phyloP scores from a whole-genome alignment of 1,140 invertebrate species.

The Dendrolimus kikuchii region DNA sequence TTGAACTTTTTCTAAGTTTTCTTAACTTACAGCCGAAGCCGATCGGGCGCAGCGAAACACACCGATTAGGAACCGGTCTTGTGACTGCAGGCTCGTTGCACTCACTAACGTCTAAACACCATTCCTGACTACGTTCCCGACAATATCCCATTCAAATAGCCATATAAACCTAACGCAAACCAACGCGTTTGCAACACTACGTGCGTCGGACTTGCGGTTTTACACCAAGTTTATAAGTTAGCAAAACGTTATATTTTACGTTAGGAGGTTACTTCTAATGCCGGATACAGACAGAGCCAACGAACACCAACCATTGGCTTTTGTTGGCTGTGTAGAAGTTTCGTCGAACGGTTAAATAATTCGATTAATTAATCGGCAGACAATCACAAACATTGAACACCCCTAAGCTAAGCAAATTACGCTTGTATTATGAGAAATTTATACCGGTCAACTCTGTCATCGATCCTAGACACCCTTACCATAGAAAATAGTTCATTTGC shows the following conservation, averaged over 20 bases:
- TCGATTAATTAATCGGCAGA: too few relatives aligned
- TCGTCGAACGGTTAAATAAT: too few relatives aligned
- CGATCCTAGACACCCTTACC: too few relatives aligned
- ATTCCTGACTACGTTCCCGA: constrained; percentile 18
- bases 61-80: constrained; percentile 56
- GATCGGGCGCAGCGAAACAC: constrained; percentile 41
- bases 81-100: constrained; percentile 38
- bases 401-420: too few relatives aligned
- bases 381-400: too few relatives aligned
- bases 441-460: too few relatives aligned
- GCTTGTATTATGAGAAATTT: too few relatives aligned
- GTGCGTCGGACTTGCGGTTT: constrained; percentile 7
- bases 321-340: too few relatives aligned
- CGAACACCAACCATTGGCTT: too few relatives aligned
- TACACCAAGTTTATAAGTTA: constrained; percentile 11
- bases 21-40: constrained; percentile 24
- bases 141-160: constrained; percentile 19
- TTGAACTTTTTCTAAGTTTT: constrained; percentile 48
- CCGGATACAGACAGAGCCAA: too few relatives aligned
- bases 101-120: constrained; percentile 32
- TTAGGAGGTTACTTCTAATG: constrained; percentile 22
- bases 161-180: constrained; percentile 23
- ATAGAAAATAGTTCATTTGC: too few relatives aligned
- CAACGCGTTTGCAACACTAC: constrained; percentile 13
- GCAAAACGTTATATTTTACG: constrained; percentile 15